These are phyloP conservation scores for Pollachius pollachius DNA, from an alignment of 2,113 vertebrate genomes.

Conservation along the genomic window DNA sequence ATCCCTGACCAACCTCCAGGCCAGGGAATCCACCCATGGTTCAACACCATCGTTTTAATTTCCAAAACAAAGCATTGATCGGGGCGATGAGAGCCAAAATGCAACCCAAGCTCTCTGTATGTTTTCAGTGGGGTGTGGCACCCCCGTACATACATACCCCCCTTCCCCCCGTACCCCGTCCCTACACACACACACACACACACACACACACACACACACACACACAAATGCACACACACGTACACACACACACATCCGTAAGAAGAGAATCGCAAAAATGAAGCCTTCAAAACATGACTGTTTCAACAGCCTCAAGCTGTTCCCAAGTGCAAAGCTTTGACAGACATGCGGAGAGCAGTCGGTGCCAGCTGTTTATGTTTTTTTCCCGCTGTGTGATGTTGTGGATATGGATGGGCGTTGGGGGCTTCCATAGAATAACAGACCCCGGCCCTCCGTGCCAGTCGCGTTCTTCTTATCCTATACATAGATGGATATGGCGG, in stretches of 20 bases:
- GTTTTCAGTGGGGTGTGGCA: background rate
- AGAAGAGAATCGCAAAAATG: too few relatives aligned
- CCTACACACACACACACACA: background rate
- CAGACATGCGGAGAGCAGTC: conserved; percentile 3
- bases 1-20: conserved; percentile 33
- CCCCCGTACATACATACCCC: background rate
- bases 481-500: conserved; percentile 27
- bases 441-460: conserved; percentile 16
- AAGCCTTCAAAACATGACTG: conserved; percentile 1
- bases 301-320: conserved; percentile 4
- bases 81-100: conserved; percentile 7
- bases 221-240: too few relatives aligned
- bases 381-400: conserved; percentile 16
- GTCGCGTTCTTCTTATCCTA: conserved; percentile 30
- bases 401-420: background rate
- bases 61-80: conserved; percentile 16
- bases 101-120: conserved; percentile 11
- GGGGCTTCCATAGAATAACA: conserved; percentile 6
- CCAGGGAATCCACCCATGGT: conserved; percentile 10
- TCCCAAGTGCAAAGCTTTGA: conserved; percentile 24
- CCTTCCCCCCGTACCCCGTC: background rate
- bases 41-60: background rate
- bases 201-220: too few relatives aligned
- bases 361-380: conserved; percentile 50
- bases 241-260: too few relatives aligned